Conservation (phyloP, 2,797 vertebrate species). For the Moxostoma hubbsi region DNA sequence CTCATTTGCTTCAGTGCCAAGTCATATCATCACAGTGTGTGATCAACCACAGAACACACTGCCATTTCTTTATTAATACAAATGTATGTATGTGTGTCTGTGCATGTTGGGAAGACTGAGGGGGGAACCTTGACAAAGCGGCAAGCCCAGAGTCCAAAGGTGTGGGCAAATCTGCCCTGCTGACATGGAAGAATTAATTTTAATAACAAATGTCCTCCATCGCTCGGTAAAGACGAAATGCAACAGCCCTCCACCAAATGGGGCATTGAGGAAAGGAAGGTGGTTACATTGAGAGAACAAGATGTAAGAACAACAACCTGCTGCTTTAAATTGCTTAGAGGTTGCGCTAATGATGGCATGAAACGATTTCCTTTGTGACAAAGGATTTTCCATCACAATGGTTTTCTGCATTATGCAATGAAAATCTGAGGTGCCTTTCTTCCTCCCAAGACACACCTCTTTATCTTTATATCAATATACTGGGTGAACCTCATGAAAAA, state of each 20-base stretch:
- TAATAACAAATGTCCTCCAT: constrained; percentile 30
- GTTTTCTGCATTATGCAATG: constrained; percentile 8
- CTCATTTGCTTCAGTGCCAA: constrained; percentile 49
- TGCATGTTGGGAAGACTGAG: not conserved
- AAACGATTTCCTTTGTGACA: constrained; percentile 26
- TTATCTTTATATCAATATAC: not conserved
- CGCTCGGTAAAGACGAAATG: constrained; percentile 11
- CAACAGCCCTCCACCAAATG: constrained; percentile 7
- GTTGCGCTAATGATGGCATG: constrained; percentile 21
- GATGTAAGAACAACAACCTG: constrained; percentile 22
- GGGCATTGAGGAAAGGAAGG: constrained; percentile 3
- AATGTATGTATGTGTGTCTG: constrained; percentile 25
- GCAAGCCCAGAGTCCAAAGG: constrained; percentile 17
- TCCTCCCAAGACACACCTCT: not conserved
- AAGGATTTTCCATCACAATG: not conserved
- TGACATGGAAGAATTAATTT: constrained; percentile 42
- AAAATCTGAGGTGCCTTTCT: not conserved
- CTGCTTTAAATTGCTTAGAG: constrained; percentile 20
- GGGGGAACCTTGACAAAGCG: constrained; percentile 33
- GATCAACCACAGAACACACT: constrained; percentile 71
- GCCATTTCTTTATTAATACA: constrained; percentile 75
- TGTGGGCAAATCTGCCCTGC: constrained; percentile 41
- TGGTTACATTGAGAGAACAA: not conserved
- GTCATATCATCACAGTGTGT: constrained; percentile 58
- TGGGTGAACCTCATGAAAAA: not conserved